Conservation (phyloP, 2,888 invertebrate species). For the Poecilobothrus nobilitatus region DNA sequence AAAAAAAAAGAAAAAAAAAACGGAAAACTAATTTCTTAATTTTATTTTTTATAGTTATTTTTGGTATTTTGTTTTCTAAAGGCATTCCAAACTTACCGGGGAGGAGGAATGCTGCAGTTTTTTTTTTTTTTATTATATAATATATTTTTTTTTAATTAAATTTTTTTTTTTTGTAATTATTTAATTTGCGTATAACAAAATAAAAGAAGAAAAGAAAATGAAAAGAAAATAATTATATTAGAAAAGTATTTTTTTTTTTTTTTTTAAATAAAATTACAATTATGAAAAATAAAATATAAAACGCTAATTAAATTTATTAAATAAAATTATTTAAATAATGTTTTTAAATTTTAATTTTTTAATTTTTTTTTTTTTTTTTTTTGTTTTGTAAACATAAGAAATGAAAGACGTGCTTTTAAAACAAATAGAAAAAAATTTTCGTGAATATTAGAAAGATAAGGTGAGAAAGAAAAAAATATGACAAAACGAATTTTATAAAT, state of each 20-base stretch:
- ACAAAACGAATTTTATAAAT: conserved; percentile 13
- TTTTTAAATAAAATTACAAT: not conserved
- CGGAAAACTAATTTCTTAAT: conserved; percentile 21
- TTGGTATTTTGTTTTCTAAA: conserved; percentile 17
- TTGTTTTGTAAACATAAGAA: conserved; percentile 12
- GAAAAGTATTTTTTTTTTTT: not conserved
- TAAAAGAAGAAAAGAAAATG: conserved; percentile 14
- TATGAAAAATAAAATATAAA: not conserved
- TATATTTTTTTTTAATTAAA: conserved; percentile 11
- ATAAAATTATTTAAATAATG: conserved; percentile 12
- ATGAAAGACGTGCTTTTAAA: conserved; percentile 19
- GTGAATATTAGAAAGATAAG: conserved; percentile 12
- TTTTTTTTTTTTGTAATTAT: conserved; percentile 10
- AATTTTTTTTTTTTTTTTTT: too few species aligned
- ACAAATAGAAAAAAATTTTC: conserved; percentile 16
- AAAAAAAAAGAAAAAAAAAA: conserved; percentile 21
- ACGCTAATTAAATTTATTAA: conserved; percentile 1
- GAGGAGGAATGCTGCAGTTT: conserved; percentile 54
- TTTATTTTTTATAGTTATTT: not conserved
- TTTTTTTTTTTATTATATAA: conserved; percentile 20
- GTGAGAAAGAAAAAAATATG: conserved; percentile 13
- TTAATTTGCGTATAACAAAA: conserved; percentile 11
- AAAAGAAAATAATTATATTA: conserved; percentile 10
- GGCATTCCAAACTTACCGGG: conserved; percentile 58
- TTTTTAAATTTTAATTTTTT: too few species aligned